These are phyloP conservation scores for Clunio marinus DNA, from an alignment of 2,888 invertebrate genomes.

Conservation along the genomic window DNA sequence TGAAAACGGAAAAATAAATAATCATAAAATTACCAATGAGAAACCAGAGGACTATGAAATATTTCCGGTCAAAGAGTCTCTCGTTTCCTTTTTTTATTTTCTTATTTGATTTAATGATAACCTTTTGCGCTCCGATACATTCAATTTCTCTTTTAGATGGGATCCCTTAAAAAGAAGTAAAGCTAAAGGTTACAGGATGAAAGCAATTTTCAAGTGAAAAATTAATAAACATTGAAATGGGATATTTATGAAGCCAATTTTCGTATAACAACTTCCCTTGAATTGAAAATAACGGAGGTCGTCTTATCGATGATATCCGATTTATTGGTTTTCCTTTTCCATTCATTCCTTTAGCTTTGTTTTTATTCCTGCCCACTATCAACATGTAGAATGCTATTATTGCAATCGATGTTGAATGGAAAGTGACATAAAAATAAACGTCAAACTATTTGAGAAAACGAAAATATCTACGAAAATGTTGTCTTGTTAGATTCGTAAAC, in stretches of 20 bases:
- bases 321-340: constrained; percentile 35
- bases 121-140: constrained; percentile 26
- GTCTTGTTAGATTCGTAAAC: constrained; percentile 12
- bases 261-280: background rate
- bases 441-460: constrained; percentile 20
- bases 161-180: background rate
- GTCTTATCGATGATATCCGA: constrained; percentile 33
- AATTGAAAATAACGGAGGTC: constrained; percentile 21
- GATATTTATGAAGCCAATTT: constrained; percentile 38
- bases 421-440: constrained; percentile 24
- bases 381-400: background rate
- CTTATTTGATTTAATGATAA: constrained; percentile 37
- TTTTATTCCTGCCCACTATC: background rate
- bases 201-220: constrained; percentile 35
- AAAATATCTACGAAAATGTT: background rate
- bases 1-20: constrained; percentile 32
- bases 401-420: no score
- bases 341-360: background rate
- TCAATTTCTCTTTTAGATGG: background rate
- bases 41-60: constrained; percentile 23
- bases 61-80: constrained; percentile 29
- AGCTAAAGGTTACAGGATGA: constrained; percentile 36
- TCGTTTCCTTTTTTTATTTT: background rate
- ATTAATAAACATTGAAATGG: constrained; percentile 39
- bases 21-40: background rate